Percentiles rank a stretch among this genome's conserved stretches.
phyloP scores from a whole-genome alignment of 2,797 vertebrate genomes.

The Hydrophis major region DNA sequence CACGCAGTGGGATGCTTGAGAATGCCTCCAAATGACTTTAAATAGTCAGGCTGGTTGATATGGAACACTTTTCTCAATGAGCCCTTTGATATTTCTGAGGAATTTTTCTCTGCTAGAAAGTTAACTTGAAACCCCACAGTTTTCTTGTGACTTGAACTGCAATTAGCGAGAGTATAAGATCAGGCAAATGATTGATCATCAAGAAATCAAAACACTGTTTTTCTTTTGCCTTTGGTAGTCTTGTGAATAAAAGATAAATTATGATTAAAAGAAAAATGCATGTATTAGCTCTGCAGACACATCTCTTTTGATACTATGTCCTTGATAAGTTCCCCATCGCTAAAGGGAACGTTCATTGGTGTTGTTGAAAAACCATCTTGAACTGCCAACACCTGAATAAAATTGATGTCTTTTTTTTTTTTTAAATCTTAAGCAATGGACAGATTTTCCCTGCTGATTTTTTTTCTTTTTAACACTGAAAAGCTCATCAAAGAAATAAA shows the following conservation, averaged over 20 bases:
- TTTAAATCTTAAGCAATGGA: not conserved
- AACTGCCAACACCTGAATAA: conserved; percentile 23
- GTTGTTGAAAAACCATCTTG: conserved; percentile 4
- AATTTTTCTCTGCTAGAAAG: not conserved
- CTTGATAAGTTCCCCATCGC: conserved; percentile 49
- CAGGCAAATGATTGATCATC: not conserved
- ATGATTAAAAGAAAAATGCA: conserved; percentile 67
- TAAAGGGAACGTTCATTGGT: conserved; percentile 21
- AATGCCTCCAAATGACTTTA: not conserved
- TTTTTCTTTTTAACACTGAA: not conserved
- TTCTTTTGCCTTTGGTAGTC: conserved; percentile 62
- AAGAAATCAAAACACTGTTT: conserved; percentile 23
- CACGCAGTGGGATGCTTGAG: not conserved
- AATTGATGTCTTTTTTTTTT: not conserved
- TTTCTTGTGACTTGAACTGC: conserved; percentile 9
- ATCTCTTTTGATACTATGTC: conserved; percentile 47
- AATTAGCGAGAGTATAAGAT: not conserved
- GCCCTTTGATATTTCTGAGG: not conserved
- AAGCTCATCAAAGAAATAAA: not conserved
- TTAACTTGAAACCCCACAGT: not conserved
- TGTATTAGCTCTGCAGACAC: conserved; percentile 50
- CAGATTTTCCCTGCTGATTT: conserved; percentile 21
- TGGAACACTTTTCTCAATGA: not conserved
- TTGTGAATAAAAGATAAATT: conserved; percentile 38
- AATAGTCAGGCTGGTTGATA: not conserved